Conservation (phyloP, 2,888 invertebrate species). For the Drosophila pegasa region DNA sequence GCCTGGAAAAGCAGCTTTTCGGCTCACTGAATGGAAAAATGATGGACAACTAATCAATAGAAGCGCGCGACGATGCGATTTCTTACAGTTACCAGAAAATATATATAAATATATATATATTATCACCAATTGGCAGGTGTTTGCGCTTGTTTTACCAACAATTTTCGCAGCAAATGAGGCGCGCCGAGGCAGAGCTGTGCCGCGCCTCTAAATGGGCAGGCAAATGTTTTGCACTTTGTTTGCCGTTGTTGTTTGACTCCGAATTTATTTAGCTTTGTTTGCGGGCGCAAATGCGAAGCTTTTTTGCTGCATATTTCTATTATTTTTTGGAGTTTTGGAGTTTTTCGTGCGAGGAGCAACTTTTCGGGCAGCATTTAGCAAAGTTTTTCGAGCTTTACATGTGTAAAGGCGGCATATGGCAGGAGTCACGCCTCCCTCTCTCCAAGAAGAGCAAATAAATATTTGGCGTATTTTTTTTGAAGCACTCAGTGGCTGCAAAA, state of each 20-base stretch:
- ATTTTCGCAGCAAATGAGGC: slow-evolving; percentile 76
- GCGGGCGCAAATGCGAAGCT: slow-evolving; percentile 57
- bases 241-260: slow-evolving; percentile 38
- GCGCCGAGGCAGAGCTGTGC: slow-evolving; percentile 21
- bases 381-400: slow-evolving; percentile 59
- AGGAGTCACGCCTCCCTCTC: slow-evolving; percentile 7
- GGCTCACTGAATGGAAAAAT: slow-evolving; percentile 83
- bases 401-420: slow-evolving; percentile 49
- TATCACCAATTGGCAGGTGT: slow-evolving; percentile 72
- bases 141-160: slow-evolving; percentile 83
- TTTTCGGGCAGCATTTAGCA: slow-evolving; percentile 63
- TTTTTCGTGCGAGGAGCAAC: slow-evolving; percentile 49
- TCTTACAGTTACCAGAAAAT: not conserved
- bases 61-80: slow-evolving; percentile 10
- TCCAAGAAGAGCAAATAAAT: slow-evolving; percentile 48
- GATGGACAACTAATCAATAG: slow-evolving; percentile 82
- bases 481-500: slow-evolving; percentile 49
- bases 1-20: slow-evolving; percentile 22
- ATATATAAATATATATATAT: slow-evolving; percentile 24
- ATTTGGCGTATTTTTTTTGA: slow-evolving; percentile 41
- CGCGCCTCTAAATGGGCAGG: slow-evolving; percentile 48
- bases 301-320: slow-evolving; percentile 48
- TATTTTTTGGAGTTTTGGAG: slow-evolving; percentile 15
- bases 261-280: slow-evolving; percentile 41
- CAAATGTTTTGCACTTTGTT: slow-evolving; percentile 76